phyloP scores from a whole-genome alignment of 2,113 vertebrate genomes.

The Hassar affinis region DNA sequence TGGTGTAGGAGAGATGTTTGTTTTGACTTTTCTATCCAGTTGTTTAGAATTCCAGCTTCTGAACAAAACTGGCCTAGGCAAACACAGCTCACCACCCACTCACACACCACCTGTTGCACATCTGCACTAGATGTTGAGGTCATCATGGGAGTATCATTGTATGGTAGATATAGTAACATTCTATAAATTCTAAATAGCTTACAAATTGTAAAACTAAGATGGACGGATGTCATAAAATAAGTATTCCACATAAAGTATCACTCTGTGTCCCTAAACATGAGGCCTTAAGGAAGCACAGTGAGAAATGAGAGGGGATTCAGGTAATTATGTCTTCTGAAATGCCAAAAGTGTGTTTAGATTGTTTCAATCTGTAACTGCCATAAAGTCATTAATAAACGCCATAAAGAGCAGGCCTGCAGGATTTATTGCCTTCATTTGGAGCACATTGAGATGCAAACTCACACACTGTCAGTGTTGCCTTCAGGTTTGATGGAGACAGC shows the following conservation, averaged over 20 bases:
- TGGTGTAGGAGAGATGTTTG: constrained; percentile 34
- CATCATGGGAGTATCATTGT: not conserved
- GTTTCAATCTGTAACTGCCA: constrained; percentile 70
- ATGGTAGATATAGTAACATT: not conserved
- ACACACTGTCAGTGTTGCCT: constrained; percentile 55
- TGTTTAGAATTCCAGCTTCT: constrained; percentile 59
- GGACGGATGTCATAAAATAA: not conserved
- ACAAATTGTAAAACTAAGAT: constrained; percentile 12
- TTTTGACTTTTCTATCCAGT: constrained; percentile 43
- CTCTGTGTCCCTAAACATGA: not conserved
- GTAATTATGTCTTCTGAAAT: constrained; percentile 39
- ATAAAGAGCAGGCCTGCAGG: constrained; percentile 64
- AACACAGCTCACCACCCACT: constrained; percentile 40
- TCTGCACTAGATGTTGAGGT: constrained; percentile 45
- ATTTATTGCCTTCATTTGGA: constrained; percentile 69
- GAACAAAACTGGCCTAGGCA: constrained; percentile 47
- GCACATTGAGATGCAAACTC: constrained; percentile 42
- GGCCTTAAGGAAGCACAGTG: not conserved
- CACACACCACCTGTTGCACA: constrained; percentile 60
- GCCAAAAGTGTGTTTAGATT: constrained; percentile 62
- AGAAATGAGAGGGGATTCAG: constrained; percentile 46
- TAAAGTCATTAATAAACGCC: constrained; percentile 65
- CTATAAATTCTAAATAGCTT: constrained; percentile 6
- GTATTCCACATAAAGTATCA: not conserved
- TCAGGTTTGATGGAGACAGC: constrained; percentile 58